Conservation (phyloP, 2,797 vertebrate genomes). For the Hoplostethus atlanticus region DNA sequence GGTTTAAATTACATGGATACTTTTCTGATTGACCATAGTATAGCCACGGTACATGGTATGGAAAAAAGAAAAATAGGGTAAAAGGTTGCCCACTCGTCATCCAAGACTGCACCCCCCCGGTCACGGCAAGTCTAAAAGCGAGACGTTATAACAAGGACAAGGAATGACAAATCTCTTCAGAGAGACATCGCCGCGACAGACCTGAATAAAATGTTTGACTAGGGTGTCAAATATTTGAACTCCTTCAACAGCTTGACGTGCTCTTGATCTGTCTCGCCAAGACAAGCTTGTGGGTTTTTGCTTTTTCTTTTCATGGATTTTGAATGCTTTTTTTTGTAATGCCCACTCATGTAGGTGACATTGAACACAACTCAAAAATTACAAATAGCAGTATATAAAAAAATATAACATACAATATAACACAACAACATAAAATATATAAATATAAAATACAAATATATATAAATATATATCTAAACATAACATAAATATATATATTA, state of each 20-base stretch:
- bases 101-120: slow-evolving; percentile 26
- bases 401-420: too few relatives aligned
- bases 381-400: too few relatives aligned
- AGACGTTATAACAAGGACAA: slow-evolving; percentile 60
- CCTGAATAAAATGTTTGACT: slow-evolving; percentile 69
- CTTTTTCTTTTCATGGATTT: not conserved
- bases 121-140: slow-evolving; percentile 26
- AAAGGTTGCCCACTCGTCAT: not conserved
- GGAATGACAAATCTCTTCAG: slow-evolving; percentile 61
- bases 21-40: not conserved
- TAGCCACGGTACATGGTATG: not conserved
- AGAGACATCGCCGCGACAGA: slow-evolving; percentile 51
- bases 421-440: too few relatives aligned
- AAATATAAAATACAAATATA: too few relatives aligned
- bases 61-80: too few relatives aligned
- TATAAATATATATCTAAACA: too few relatives aligned
- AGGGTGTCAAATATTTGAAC: slow-evolving; percentile 73
- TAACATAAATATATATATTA: too few relatives aligned
- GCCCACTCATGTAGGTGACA: too few relatives aligned
- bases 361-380: too few relatives aligned
- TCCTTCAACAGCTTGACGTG: slow-evolving; percentile 53
- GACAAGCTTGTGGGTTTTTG: slow-evolving; percentile 14
- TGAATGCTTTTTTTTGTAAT: not conserved
- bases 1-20: too few relatives aligned
- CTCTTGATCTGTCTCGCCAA: slow-evolving; percentile 59